These are phyloP conservation scores for Diuraphis noxia DNA, from an alignment of 1,140 invertebrate species.

Conservation along the genomic window DNA sequence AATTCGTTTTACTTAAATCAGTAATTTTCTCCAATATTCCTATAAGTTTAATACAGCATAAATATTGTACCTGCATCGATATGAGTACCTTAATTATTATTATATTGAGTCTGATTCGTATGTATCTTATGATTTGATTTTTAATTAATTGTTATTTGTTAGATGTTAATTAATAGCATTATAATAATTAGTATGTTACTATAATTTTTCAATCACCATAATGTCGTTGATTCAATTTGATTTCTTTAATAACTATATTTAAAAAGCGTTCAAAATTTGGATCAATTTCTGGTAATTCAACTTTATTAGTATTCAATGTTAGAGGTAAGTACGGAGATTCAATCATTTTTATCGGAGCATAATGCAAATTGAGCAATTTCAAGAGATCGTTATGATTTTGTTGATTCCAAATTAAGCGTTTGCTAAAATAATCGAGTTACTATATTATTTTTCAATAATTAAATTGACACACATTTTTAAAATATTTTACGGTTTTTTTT, in stretches of 20 bases:
- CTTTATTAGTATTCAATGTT: background rate
- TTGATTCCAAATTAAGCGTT: background rate
- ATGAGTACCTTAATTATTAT: background rate
- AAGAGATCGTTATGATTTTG: background rate
- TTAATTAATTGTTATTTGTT: background rate
- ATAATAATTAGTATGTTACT: background rate
- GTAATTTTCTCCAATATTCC: background rate
- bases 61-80: background rate
- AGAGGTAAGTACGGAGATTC: background rate
- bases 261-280: background rate
- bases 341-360: background rate
- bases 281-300: background rate
- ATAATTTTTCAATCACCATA: background rate
- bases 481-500: constrained; percentile 17
- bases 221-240: background rate
- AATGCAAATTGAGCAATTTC: background rate
- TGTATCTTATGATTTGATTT: background rate
- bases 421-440: background rate
- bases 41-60: background rate
- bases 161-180: background rate
- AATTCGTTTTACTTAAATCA: background rate
- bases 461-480: background rate
- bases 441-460: background rate
- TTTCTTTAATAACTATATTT: background rate
- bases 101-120: background rate